These are phyloP conservation scores for Agonopterix heracliana DNA, from an alignment of 2,888 invertebrate genomes.

Conservation along the genomic window DNA sequence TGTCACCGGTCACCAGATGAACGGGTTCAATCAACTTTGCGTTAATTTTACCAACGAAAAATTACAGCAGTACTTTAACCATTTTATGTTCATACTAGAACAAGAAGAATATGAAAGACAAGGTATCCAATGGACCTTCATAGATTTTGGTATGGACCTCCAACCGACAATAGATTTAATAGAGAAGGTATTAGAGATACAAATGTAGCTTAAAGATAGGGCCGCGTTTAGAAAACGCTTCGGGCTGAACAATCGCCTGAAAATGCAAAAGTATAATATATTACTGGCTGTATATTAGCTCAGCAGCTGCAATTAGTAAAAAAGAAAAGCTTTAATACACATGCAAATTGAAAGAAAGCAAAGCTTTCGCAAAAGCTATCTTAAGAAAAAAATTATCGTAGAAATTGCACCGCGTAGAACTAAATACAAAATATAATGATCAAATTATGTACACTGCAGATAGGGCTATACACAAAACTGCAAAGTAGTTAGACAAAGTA, in stretches of 20 bases:
- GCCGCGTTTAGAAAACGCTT: constrained; percentile 49
- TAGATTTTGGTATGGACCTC: constrained; percentile 97
- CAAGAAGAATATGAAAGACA: constrained; percentile 96
- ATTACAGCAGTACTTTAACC: constrained; percentile 97
- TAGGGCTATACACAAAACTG: background rate
- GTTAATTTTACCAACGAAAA: constrained; percentile 98
- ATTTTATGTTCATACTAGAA: constrained; percentile 96
- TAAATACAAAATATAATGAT: background rate
- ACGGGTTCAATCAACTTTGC: constrained; percentile 96
- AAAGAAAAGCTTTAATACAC: background rate
- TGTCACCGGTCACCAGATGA: constrained; percentile 79
- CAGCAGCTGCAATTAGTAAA: constrained; percentile 3
- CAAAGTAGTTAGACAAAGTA: no score
- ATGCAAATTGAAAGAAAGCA: background rate
- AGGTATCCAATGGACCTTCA: constrained; percentile 93
- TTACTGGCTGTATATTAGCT: constrained; percentile 37
- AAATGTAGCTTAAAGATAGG: constrained; percentile 46
- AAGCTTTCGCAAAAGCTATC: background rate
- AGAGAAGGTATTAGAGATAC: constrained; percentile 84
- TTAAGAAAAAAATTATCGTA: background rate
- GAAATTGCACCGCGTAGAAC: background rate
- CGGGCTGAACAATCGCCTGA: constrained; percentile 48
- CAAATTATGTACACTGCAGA: background rate
- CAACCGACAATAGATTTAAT: constrained; percentile 93
- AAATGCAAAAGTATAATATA: constrained; percentile 31